phyloP scores from a whole-genome alignment of 64 coral and sea anemone species.

The Montipora foliosa region DNA sequence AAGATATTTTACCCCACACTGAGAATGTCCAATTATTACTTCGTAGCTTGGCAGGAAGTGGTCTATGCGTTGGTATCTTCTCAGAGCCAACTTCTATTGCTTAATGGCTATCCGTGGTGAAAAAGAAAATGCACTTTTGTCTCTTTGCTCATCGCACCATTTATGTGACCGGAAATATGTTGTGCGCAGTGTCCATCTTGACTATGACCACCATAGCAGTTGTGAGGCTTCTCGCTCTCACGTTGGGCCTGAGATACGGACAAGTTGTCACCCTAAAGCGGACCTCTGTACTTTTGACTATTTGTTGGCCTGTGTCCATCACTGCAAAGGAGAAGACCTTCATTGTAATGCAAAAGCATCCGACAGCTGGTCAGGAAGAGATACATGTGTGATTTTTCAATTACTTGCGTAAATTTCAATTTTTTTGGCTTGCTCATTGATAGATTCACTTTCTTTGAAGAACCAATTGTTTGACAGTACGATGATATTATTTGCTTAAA shows the following conservation, averaged over 20 bases:
- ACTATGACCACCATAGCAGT: conserved; percentile 5
- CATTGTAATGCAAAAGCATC: no score
- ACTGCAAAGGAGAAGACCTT: no score
- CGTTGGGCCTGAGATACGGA: neutral
- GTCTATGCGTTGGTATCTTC: conserved; percentile 11
- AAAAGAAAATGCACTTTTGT: neutral
- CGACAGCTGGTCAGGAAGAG: no score
- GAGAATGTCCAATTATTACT: neutral
- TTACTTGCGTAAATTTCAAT: no score
- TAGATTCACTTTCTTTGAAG: no score
- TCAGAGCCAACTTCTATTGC: neutral
- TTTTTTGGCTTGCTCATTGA: no score
- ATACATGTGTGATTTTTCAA: no score
- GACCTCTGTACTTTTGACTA: neutral
- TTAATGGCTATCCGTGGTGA: neutral
- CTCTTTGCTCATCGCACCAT: neutral
- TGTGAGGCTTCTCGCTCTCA: conserved; percentile 9
- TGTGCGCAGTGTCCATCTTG: neutral
- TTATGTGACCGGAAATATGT: neutral
- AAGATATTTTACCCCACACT: no score
- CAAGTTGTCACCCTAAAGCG: conserved; percentile 3
- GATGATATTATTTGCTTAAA: no score
- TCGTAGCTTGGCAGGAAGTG: neutral
- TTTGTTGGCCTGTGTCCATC: neutral
- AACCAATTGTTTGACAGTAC: no score